A percentile compares a stretch with the other conserved stretches of the same genome.
Evolutionary conservation across 2,113 vertebrate genomes (phyloP).

Genomic region (Sander vitreus): DNA sequence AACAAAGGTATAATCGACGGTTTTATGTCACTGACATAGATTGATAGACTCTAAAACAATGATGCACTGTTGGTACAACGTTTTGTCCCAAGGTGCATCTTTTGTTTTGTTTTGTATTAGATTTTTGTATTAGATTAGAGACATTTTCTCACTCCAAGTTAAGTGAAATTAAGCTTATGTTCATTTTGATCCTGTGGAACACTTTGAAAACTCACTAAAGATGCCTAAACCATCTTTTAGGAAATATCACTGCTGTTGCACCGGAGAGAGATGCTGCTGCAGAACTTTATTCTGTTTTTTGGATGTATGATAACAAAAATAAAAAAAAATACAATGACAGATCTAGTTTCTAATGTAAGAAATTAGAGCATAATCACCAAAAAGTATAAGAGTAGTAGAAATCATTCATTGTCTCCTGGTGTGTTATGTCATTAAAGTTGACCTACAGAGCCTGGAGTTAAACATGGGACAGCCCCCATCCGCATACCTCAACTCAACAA

Average conservation of each 20-base stretch:
- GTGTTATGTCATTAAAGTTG: not conserved
- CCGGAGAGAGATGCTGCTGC: not conserved
- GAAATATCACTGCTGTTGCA: not conserved
- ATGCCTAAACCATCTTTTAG: not conserved
- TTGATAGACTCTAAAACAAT: not conserved
- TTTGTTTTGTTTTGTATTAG: not conserved
- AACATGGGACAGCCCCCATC: constrained; percentile 74
- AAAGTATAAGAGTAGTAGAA: not conserved
- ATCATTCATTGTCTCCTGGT: constrained; percentile 25
- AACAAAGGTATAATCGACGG: accelerated
- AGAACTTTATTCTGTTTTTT: not conserved
- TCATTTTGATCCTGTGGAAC: not conserved
- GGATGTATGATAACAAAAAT: not conserved
- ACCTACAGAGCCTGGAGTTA: constrained; percentile 4
- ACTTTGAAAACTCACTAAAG: not conserved
- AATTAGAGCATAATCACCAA: not conserved
- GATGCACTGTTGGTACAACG: not conserved
- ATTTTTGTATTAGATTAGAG: not conserved
- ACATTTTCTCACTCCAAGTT: not conserved
- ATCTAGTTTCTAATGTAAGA: not conserved
- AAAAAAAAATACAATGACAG: no score
- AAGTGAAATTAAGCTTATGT: not conserved
- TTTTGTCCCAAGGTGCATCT: not conserved
- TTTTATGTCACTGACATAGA: not conserved
- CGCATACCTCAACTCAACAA: constrained; percentile 69